Conservation (phyloP, 2,888 invertebrate species). For the Serrognathus titanus region DNA sequence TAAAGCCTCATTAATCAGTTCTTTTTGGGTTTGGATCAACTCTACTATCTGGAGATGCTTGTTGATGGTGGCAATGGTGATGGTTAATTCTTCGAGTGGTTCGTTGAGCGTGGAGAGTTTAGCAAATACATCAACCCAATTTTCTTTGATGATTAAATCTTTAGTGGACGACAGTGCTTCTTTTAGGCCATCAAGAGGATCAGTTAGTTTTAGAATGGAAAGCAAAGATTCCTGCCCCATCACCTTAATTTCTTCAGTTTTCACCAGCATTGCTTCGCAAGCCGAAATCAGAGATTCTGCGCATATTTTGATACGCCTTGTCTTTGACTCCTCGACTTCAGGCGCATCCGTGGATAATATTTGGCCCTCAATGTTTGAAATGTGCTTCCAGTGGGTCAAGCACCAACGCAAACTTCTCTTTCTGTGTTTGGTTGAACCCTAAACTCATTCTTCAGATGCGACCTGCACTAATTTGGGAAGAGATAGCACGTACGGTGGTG, state of each 20-base stretch:
- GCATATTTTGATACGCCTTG: neutral
- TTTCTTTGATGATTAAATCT: neutral
- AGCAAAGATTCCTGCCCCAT: neutral
- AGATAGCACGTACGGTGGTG: neutral
- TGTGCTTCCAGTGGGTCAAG: neutral
- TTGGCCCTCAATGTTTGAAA: neutral
- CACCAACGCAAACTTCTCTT: neutral
- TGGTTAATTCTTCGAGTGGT: neutral
- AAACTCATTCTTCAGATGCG: neutral
- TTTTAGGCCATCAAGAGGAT: neutral
- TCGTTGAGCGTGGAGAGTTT: neutral
- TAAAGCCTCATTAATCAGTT: neutral
- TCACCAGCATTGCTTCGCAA: neutral
- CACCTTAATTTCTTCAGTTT: neutral
- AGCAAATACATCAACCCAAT: neutral
- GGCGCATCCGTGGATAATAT: neutral
- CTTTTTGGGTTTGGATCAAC: neutral
- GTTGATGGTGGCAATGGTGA: neutral
- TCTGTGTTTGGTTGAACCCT: conserved; percentile 2
- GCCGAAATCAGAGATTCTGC: neutral
- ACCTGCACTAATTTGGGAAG: neutral
- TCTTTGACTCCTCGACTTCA: neutral
- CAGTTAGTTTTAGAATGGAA: neutral
- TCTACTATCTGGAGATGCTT: neutral
- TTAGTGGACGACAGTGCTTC: neutral